Percentiles rank a stretch among this genome's conserved stretches.
These are phyloP conservation scores for Meloidogyne floridensis DNA, from an alignment of 1,140 invertebrate species.

Conservation along the genomic window DNA sequence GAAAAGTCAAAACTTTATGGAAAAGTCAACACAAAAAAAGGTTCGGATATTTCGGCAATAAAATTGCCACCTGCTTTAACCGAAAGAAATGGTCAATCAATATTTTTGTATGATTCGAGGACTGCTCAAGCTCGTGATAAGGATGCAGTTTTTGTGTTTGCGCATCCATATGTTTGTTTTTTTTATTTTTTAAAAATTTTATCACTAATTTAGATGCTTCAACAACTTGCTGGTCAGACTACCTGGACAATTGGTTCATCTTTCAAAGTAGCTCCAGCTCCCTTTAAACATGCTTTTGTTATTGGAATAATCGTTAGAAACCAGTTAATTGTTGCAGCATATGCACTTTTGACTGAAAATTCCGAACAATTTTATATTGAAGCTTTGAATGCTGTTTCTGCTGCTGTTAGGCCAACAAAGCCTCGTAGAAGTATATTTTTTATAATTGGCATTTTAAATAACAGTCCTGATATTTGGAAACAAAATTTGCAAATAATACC, in stretches of 20 bases:
- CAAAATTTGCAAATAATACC: no score
- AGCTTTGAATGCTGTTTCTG: neutral
- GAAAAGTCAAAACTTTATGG: neutral
- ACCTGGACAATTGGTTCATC: neutral
- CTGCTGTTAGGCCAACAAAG: neutral
- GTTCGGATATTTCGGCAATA: neutral
- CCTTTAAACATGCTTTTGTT: neutral
- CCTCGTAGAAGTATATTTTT: neutral
- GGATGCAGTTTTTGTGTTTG: neutral
- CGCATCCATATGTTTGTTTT: conserved; percentile 14
- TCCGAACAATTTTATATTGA: conserved; percentile 5
- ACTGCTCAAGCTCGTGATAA: neutral
- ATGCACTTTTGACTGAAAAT: neutral
- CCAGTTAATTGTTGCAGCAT: conserved; percentile 1
- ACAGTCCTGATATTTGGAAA: no score
- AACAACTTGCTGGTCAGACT: neutral
- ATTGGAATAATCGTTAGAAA: neutral
- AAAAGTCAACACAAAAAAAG: neutral
- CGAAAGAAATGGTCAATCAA: neutral
- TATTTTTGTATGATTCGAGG: conserved; percentile 1
- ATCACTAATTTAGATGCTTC: neutral
- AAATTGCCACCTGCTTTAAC: neutral
- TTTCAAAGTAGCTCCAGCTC: neutral
- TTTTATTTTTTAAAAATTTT: conserved; percentile 4
- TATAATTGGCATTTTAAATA: no score